Evolutionary conservation across 2,797 vertebrate species (phyloP), one percentile per base, ranked within the genome.

Genomic region (Nannoperca australis): DNA sequence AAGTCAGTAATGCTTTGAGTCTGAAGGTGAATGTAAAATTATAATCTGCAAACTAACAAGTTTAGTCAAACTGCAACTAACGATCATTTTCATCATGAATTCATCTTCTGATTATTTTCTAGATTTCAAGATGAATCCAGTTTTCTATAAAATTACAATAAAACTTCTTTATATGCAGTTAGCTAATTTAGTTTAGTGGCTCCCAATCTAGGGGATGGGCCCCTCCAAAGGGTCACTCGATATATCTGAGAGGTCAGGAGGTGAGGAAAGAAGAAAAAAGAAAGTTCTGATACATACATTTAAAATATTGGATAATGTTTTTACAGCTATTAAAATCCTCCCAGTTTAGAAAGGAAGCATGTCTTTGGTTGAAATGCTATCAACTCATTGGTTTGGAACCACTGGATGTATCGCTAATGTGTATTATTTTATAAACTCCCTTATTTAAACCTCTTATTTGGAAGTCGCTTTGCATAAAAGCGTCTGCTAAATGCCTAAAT

Each of bases 1-100:
- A 42, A 51, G 38, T 61, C 56, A 40, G 20, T 10, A 27, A 71
- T 38, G 22, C 53, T 69, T 71, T n/a, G 24, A 66, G 14, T 66
- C 63, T 40, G n/a, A 66, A 24, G 15, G 38, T 54, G 27, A 44
- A 17, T 53, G 13, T 53, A 24, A 32, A 30, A 9, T 36, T 47
- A 30, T 12, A 30, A 20, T 63, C 24, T 27, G 24, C 18, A 32
- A 45, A 11, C 7, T n/a, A 40, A 22, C 59, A 61, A 24, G 13
- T 42, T 61, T 24, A 40, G 20, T 15, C 13, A 3, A 13, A 3
- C 36, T 60, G 34, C 12, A 8, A 42, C 5, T 22, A 38, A 24
- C 8, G 13, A 40, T 22, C 40, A 40, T 40, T 40, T 40, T 40
- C 7, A 40, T 53, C 27, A 15, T 53, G 24, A 27, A 24, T 24